Evolutionary conservation across 2,113 vertebrate species (phyloP), one percentile per base, ranked within the genome.

Genomic region (Pundamilia nyererei): DNA sequence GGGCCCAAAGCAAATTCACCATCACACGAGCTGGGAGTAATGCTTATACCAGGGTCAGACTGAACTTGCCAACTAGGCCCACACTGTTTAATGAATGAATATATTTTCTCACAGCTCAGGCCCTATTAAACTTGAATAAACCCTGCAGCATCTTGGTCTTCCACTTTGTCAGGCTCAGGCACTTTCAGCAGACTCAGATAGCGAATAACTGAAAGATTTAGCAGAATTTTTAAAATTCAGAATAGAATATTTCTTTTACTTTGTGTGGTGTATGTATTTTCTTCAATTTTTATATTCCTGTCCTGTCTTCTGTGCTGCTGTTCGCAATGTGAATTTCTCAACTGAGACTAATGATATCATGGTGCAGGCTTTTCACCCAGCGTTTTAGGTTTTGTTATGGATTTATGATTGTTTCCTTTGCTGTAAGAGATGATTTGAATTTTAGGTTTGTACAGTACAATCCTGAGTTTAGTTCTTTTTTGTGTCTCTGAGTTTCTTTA

Each of bases 61-160:
- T 17, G 38, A 82, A 58, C 62, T 47, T 81, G 81, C 83, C 83
- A 82, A 82, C 79, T 47, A 81, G 49, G 79, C 79, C 53, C 79
- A 53, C 31, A 40, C 83, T 89, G 87, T 86, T 92, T 81, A 87
- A 88, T 93, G 84, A 92, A 92, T 88, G 77, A 90, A 87, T 81
- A 45, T n/a, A 87, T 62, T 86, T 85, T 85, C 82, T 88, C 84
- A 72, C 26, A 7, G 56, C 47, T 86, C 80, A 81, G 31, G 79
- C 31, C 38, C 62, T 33, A 89, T 91, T 92, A 86, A 90, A 91
- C 53, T 72, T 91, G 24, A 81, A 87, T 80, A 14, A 55, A 60
- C 83, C 86, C 79, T 24, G 58, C 35, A 84, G 84, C 82, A 79
- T 81, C 60, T 82, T 75, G 38, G 9, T 81, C 40, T 17, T 38